Evolutionary conservation across 1,140 invertebrate genomes (phyloP), one percentile per base, ranked within the genome.

Genomic region (Oedothorax gibbosus): DNA sequence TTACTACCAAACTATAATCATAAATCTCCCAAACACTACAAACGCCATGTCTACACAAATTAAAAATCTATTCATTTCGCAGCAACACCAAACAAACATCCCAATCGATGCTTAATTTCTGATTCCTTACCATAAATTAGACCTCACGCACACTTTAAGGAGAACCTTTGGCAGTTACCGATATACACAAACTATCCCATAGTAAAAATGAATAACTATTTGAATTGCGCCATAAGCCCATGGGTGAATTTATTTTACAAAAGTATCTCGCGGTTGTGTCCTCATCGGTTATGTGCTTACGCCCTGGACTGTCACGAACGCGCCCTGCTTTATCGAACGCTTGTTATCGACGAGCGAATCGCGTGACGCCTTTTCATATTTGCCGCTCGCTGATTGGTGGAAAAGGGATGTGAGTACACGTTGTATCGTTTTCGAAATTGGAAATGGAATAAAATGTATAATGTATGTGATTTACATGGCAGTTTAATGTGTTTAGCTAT

Each of bases 321-420:
- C 68, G 64, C 64, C 35, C 53, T 79, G 56, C 15, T 68, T 77
- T 79, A 79, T 79, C 57, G 77, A 79, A 79, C 77, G 77, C 65
- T 66, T 54, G 49, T 62, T 68, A 79, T 79, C 77, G 77, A 79
- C 77, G 18, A 21, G 53, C 56, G 77, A 66, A 66, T 79, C 18
- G 62, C 77, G 77, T 79, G 77, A 66, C 62, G 62, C 50, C 21
- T 18, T 51, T 66, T 20, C 20, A 65, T 77, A 60, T 50, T 21
- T 50, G 65, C 50, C 56, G 21, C 57, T 49, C 54, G 35, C 75
- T 77, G 75, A 77, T 65, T 77, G 60, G 75, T 51, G 75, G 75
- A 77, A 77, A 50, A 77, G 56, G 20, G 65, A 35, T 54, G 54
- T 77, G 60, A 77, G 75, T 62, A 64, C 21, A 57, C 72, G 57